Evolutionary conservation across 2,113 vertebrate species (phyloP).

Genomic region (Penelope pileata): DNA sequence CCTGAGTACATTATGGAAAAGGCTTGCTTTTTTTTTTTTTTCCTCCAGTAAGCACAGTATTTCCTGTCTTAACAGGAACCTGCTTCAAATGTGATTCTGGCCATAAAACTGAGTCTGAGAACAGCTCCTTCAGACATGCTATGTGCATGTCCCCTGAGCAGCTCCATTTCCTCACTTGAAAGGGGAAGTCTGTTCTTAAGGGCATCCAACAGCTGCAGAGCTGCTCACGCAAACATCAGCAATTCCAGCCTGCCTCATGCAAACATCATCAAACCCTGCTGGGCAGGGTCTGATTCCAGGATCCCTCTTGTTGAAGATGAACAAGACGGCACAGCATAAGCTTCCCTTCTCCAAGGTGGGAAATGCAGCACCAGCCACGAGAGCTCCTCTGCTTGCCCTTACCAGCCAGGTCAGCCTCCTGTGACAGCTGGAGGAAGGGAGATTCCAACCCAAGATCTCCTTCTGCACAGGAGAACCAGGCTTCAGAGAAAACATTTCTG

Average conservation of each 20-base stretch:
- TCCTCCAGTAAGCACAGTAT: background rate
- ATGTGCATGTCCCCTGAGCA: background rate
- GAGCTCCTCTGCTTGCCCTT: background rate
- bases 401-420: background rate
- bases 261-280: background rate
- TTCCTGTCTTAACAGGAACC: background rate
- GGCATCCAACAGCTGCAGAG: background rate
- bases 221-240: background rate
- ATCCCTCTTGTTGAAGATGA: background rate
- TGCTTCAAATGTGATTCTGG: background rate
- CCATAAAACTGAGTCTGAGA: background rate
- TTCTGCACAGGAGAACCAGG: background rate
- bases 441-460: background rate
- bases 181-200: background rate
- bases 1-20: background rate
- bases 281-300: background rate
- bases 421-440: background rate
- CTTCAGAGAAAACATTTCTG: background rate
- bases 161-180: background rate
- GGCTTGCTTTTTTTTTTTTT: background rate
- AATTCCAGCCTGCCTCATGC: background rate
- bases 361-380: rapidly evolving
- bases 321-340: background rate
- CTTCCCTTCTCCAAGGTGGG: background rate
- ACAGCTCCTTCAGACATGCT: background rate